A percentile compares a stretch with the other conserved stretches of the same genome.
Conservation (phyloP, 2,888 invertebrate genomes). For the Calliphora vomitoria region DNA sequence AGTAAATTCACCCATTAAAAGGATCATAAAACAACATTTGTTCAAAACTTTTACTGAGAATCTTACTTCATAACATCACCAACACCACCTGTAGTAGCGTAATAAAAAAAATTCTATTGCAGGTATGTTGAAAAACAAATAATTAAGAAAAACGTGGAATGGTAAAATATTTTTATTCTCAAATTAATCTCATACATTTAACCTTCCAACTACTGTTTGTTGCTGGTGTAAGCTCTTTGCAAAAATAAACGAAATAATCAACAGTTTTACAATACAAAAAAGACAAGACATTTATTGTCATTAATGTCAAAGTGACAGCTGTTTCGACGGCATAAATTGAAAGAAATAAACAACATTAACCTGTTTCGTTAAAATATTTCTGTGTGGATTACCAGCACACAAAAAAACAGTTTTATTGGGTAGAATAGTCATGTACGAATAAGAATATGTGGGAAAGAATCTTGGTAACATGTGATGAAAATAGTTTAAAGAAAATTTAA, state of each 20-base stretch:
- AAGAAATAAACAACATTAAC: conserved; percentile 38
- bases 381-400: conserved; percentile 21
- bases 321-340: conserved; percentile 53
- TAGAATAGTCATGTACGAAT: not conserved
- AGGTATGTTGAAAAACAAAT: not conserved
- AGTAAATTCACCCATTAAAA: too few relatives aligned
- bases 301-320: conserved; percentile 63
- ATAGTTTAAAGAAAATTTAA: not conserved
- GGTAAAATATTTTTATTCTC: conserved; percentile 2
- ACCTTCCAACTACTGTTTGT: not conserved
- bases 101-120: not conserved
- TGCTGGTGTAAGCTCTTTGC: too few relatives aligned
- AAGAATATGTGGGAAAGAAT: conserved; percentile 2
- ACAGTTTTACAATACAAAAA: not conserved
- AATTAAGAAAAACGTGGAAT: not conserved
- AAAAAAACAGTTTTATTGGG: conserved; percentile 1
- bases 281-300: conserved; percentile 46
- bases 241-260: conserved; percentile 3
- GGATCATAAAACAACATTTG: too few relatives aligned
- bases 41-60: too few relatives aligned
- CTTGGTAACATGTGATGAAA: not conserved
- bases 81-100: not conserved
- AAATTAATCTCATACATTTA: conserved; percentile 43
- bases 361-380: conserved; percentile 38
- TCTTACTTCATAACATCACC: too few relatives aligned